Conservation (phyloP, 2,888 invertebrate genomes). For the Lochmaea capreae region DNA sequence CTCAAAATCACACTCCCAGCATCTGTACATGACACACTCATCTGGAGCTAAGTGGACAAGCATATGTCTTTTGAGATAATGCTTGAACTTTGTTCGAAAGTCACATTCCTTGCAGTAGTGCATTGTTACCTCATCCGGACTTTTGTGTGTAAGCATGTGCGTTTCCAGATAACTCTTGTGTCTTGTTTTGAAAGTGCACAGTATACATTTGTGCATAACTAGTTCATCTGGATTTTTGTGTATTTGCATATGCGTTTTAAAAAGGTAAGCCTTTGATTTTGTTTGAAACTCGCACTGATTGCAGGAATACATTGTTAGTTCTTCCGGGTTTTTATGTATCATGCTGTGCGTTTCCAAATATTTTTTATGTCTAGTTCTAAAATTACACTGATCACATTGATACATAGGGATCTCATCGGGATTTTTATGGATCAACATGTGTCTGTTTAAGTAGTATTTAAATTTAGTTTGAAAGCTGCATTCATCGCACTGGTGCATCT, state of each 20-base stretch:
- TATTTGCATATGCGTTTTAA: slow-evolving; percentile 47
- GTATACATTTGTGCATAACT: slow-evolving; percentile 38
- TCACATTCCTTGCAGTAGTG: slow-evolving; percentile 46
- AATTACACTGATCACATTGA: slow-evolving; percentile 48
- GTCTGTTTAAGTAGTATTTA: slow-evolving; percentile 48
- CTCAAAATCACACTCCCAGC: slow-evolving; percentile 47
- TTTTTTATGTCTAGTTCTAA: slow-evolving; percentile 48
- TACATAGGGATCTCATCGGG: slow-evolving; percentile 47
- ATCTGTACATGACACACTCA: slow-evolving; percentile 47
- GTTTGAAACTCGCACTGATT: slow-evolving; percentile 49
- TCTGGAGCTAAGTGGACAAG: slow-evolving; percentile 44
- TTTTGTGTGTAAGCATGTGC: slow-evolving; percentile 49
- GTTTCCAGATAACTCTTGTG: slow-evolving; percentile 50
- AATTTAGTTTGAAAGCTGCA: slow-evolving; percentile 49
- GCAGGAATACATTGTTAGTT: slow-evolving; percentile 50
- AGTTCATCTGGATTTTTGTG: slow-evolving; percentile 46
- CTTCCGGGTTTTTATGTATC: slow-evolving; percentile 49
- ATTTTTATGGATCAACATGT: slow-evolving; percentile 46
- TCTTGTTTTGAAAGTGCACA: slow-evolving; percentile 48
- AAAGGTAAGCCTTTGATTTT: slow-evolving; percentile 50
- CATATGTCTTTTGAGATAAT: slow-evolving; percentile 49
- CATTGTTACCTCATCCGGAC: slow-evolving; percentile 47
- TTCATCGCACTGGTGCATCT: slow-evolving; percentile 46
- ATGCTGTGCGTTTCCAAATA: slow-evolving; percentile 47
- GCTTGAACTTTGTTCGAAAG: slow-evolving; percentile 48